phyloP scores from a whole-genome alignment of 2,888 invertebrate genomes.

The Incurvaria masculella region DNA sequence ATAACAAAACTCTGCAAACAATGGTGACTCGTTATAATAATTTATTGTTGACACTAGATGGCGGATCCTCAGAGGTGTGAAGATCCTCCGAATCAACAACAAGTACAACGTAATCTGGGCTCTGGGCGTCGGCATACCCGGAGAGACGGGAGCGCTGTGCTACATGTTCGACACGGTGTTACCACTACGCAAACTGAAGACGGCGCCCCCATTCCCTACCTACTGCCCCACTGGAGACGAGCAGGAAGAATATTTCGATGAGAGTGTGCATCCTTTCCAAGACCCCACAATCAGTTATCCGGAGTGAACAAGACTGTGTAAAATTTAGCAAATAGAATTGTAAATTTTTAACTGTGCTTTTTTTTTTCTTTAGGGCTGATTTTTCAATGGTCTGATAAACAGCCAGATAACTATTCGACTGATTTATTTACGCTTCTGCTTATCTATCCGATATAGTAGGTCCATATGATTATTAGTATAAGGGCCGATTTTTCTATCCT shows the following conservation, averaged over 20 bases:
- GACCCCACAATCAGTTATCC: conserved; percentile 67
- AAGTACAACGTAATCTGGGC: conserved; percentile 92
- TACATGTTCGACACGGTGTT: conserved; percentile 80
- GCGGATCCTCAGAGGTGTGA: conserved; percentile 59
- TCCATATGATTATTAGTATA: no score
- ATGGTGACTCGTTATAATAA: no score
- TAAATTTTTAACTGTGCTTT: no score
- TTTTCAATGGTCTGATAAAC: no score
- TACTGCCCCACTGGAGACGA: conserved; percentile 60
- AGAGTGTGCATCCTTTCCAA: conserved; percentile 71
- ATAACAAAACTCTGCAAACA: no score
- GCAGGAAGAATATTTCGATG: conserved; percentile 71
- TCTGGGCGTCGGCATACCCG: conserved; percentile 76
- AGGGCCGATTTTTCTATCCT: no score
- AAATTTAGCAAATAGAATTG: no score
- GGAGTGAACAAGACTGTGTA: conserved; percentile 19
- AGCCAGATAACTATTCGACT: no score
- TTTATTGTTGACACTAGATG: no score
- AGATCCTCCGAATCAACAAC: conserved; percentile 91
- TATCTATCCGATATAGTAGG: no score
- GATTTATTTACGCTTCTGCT: no score
- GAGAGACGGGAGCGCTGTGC: conserved; percentile 74
- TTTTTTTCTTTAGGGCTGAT: no score
- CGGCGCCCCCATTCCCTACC: conserved; percentile 79
- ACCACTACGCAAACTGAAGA: conserved; percentile 54